phyloP scores from a whole-genome alignment of 2,113 vertebrate species.

The Saimiri boliviensis region DNA sequence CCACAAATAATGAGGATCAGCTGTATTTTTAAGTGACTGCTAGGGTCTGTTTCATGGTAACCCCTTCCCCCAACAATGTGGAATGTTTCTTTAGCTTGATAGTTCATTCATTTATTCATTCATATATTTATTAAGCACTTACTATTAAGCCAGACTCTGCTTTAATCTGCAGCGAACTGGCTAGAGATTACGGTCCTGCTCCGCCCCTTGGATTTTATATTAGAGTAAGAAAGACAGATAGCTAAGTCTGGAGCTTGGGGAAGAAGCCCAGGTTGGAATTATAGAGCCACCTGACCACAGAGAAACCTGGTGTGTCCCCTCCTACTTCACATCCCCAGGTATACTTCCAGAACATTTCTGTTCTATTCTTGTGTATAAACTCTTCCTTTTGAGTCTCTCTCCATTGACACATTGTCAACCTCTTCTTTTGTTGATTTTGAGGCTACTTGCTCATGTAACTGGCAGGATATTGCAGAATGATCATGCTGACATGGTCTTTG shows the following conservation, averaged over 20 bases:
- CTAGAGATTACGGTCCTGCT: background rate
- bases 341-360: constrained; percentile 34
- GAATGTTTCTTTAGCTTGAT: background rate
- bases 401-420: background rate
- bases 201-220: background rate
- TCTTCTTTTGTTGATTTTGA: background rate
- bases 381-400: constrained; percentile 17
- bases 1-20: background rate
- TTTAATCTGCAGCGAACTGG: background rate
- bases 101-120: background rate
- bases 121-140: constrained; percentile 7
- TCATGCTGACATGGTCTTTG: background rate
- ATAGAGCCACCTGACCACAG: background rate
- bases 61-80: background rate
- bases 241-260: background rate
- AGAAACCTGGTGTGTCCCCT: background rate
- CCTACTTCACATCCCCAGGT: background rate
- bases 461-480: background rate
- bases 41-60: background rate
- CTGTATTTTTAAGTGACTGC: background rate
- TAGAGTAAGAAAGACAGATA: background rate
- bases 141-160: constrained; percentile 23
- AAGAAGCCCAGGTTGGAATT: background rate
- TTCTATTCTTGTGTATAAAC: background rate
- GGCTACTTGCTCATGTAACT: background rate